Conservation (phyloP, 2,113 vertebrate species). For the Sardina pilchardus region DNA sequence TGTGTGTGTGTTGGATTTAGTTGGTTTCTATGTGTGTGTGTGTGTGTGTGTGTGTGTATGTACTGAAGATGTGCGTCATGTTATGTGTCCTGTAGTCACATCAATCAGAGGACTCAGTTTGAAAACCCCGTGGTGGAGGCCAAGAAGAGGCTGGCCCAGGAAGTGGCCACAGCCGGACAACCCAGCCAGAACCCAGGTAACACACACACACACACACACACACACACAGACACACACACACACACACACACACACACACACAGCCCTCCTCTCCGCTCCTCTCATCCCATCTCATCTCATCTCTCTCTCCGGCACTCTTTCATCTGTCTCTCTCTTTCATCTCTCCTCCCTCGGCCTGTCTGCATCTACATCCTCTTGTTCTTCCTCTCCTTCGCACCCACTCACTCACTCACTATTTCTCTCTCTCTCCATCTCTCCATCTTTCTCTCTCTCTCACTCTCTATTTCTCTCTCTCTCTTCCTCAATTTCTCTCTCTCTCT, state of each 20-base stretch:
- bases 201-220: constrained; percentile 53
- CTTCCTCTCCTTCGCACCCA: not conserved
- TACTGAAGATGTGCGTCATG: constrained; percentile 25
- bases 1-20: not conserved
- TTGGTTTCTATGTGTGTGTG: not conserved
- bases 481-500: not conserved
- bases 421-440: constrained; percentile 25
- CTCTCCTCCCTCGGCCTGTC: not conserved
- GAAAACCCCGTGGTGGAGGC: constrained; percentile 97
- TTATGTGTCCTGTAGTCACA: constrained; percentile 77
- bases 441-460: not conserved
- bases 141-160: constrained; percentile 83
- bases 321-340: not conserved
- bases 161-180: constrained; percentile 58
- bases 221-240: constrained; percentile 26
- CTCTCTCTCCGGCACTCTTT: not conserved
- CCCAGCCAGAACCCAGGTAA: constrained; percentile 47
- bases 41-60: not conserved
- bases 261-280: constrained; percentile 27
- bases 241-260: too few relatives aligned
- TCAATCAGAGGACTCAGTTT: constrained; percentile 99
- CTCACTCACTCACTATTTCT: not conserved
- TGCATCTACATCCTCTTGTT: not conserved
- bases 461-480: not conserved
- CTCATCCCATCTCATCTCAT: not conserved